Evolutionary conservation across 2,888 invertebrate species (phyloP).

Genomic region (Ecliptopera silaceata): DNA sequence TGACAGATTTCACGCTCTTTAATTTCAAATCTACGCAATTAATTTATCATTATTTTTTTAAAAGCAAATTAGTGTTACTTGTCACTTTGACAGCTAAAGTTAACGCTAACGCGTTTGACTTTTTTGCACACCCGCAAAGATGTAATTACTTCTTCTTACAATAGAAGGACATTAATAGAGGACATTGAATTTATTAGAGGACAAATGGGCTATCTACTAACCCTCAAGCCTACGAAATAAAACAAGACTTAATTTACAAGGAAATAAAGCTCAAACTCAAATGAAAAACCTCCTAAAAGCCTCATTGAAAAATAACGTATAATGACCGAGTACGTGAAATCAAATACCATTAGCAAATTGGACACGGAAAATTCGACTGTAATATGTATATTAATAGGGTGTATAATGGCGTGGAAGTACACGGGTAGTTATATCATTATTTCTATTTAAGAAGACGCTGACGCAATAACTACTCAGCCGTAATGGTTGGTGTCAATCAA

Average conservation of each 20-base stretch:
- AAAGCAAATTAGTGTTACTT: conserved; percentile 17
- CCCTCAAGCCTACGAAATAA: conserved; percentile 24
- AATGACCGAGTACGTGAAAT: conserved; percentile 32
- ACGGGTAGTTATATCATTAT: conserved; percentile 43
- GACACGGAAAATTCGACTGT: conserved; percentile 27
- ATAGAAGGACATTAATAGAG: conserved; percentile 32
- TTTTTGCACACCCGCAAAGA: conserved; percentile 37
- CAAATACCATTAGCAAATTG: conserved; percentile 32
- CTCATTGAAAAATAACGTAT: conserved; percentile 31
- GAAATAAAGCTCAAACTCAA: conserved; percentile 41
- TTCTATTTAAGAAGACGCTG: conserved; percentile 71
- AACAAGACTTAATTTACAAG: conserved; percentile 33
- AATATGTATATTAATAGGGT: conserved; percentile 34
- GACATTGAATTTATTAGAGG: conserved; percentile 29
- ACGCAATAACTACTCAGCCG: conserved; percentile 77
- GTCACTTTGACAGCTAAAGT: conserved; percentile 27
- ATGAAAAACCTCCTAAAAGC: conserved; percentile 37
- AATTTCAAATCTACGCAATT: not conserved
- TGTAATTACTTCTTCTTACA: conserved; percentile 31
- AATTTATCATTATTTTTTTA: not conserved
- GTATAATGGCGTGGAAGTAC: conserved; percentile 38
- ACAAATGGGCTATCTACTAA: conserved; percentile 23
- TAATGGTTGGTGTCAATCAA: conserved; percentile 83
- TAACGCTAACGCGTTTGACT: conserved; percentile 14
- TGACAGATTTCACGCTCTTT: not conserved